A percentile compares a stretch with the other conserved stretches of the same genome.
Conservation (phyloP, 30 jellyfish, hydroid and myxozoan genomes). For the Cassiopea xamachana region DNA sequence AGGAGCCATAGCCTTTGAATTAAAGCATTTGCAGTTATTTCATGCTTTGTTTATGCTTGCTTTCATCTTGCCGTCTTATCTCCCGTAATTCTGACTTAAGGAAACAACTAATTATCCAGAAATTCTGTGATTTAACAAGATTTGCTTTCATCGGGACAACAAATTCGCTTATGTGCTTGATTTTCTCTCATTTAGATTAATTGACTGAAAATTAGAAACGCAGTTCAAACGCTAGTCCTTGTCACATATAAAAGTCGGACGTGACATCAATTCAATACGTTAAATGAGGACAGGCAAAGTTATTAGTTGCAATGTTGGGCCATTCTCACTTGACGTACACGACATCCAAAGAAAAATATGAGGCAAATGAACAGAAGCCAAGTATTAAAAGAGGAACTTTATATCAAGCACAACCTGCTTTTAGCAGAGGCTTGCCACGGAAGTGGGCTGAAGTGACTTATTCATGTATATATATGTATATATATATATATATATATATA, state of each 20-base stretch:
- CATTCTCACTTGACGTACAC: background rate
- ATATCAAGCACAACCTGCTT: too few species aligned
- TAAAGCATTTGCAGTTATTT: background rate
- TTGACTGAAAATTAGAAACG: slow-evolving; percentile 46
- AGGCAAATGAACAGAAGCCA: too few species aligned
- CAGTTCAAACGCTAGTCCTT: background rate
- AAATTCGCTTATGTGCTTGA: slow-evolving; percentile 12
- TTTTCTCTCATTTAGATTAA: slow-evolving; percentile 7
- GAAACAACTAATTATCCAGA: slow-evolving; percentile 44
- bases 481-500: too few species aligned
- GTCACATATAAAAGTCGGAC: slow-evolving; percentile 18
- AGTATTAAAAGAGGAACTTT: too few species aligned
- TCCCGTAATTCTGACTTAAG: slow-evolving; percentile 36
- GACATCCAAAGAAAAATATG: too few species aligned
- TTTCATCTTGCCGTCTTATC: slow-evolving; percentile 20
- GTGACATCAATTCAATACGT: too few species aligned
- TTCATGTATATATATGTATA: too few species aligned
- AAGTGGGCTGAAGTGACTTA: too few species aligned
- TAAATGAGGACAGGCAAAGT: too few species aligned
- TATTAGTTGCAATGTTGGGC: background rate
- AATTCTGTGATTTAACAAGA: slow-evolving; percentile 33
- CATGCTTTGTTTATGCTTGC: background rate
- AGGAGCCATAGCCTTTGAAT: background rate
- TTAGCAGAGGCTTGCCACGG: too few species aligned
- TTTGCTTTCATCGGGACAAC: slow-evolving; percentile 8